These are phyloP conservation scores for Penaeus vannamei DNA, from an alignment of 1,140 invertebrate genomes.

Conservation along the genomic window DNA sequence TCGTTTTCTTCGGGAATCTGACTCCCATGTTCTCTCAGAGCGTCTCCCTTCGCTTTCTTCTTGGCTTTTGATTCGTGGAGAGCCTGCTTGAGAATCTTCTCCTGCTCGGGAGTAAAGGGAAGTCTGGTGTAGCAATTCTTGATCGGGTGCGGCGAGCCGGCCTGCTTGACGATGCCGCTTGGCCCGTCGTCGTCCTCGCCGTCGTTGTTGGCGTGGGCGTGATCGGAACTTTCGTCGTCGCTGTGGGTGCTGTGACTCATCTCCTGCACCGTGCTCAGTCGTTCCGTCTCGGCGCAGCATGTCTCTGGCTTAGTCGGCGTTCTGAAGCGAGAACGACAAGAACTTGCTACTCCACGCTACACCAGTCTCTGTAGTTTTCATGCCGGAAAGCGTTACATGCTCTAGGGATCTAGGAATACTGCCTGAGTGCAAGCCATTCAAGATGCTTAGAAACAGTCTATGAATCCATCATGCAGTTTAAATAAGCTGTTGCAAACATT, in stretches of 20 bases:
- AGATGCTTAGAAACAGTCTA: too few species aligned
- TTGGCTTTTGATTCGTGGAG: conserved; percentile 51
- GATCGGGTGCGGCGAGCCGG: conserved; percentile 53
- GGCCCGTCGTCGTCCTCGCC: not conserved
- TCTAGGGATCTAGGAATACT: too few species aligned
- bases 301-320: conserved; percentile 50
- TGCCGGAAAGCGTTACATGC: too few species aligned
- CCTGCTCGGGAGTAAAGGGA: conserved; percentile 54
- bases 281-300: conserved; percentile 25
- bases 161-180: conserved; percentile 36
- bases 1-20: not conserved
- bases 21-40: not conserved
- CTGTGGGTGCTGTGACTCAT: conserved; percentile 61
- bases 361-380: too few species aligned
- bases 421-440: too few species aligned
- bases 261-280: conserved; percentile 62
- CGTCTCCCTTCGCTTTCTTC: conserved; percentile 12
- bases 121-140: conserved; percentile 57
- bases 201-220: not conserved
- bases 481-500: too few species aligned
- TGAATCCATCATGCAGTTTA: too few species aligned
- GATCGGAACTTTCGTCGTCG: conserved; percentile 43
- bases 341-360: not conserved
- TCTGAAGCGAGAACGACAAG: conserved; percentile 67
- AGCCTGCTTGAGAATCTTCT: conserved; percentile 48